These are phyloP conservation scores for Anarsia innoxiella DNA, from an alignment of 2,888 invertebrate genomes.

Conservation along the genomic window DNA sequence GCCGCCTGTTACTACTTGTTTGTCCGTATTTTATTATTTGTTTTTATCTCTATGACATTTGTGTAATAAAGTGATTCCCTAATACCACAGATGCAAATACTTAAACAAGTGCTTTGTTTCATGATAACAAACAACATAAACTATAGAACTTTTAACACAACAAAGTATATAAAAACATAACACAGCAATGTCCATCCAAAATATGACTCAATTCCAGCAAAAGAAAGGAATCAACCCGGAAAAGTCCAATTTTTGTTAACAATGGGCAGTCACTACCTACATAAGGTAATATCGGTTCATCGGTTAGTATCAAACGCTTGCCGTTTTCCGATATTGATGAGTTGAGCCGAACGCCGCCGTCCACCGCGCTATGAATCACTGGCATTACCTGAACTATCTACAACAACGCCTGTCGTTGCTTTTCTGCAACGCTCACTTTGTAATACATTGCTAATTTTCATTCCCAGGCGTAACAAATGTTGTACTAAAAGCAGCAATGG, in stretches of 20 bases:
- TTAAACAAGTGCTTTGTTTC: no score
- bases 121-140: no score
- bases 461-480: neutral
- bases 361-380: slow-evolving; percentile 48
- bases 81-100: no score
- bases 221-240: neutral
- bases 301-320: slow-evolving; percentile 38
- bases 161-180: no score
- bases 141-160: no score
- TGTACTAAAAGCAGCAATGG: slow-evolving; percentile 23
- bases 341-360: slow-evolving; percentile 36
- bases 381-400: slow-evolving; percentile 42
- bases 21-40: no score
- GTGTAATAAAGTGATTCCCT: no score
- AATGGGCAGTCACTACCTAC: slow-evolving; percentile 6
- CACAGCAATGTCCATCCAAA: no score
- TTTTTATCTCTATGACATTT: no score
- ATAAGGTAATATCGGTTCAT: neutral
- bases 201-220: no score
- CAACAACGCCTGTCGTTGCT: neutral
- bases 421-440: neutral
- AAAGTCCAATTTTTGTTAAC: neutral
- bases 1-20: no score
- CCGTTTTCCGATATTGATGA: slow-evolving; percentile 56
- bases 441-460: slow-evolving; percentile 12